A percentile compares a stretch with the other conserved stretches of the same genome.
phyloP scores from a whole-genome alignment of 2,797 vertebrate genomes.

The Limnodromus scolopaceus region DNA sequence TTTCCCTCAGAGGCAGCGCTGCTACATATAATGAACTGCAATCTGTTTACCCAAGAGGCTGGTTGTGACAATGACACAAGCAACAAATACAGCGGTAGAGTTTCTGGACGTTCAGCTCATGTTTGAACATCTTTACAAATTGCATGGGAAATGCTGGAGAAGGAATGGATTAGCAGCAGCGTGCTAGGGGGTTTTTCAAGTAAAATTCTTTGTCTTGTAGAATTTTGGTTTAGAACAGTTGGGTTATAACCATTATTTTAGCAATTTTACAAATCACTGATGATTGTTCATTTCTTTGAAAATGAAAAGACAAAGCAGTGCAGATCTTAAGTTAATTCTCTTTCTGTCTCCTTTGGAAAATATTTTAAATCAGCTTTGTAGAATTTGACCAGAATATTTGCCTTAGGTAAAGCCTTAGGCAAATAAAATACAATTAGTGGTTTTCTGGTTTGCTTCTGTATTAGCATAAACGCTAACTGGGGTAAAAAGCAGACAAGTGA shows the following conservation, averaged over 20 bases:
- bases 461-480: neutral
- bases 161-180: neutral
- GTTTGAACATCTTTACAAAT: neutral
- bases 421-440: neutral
- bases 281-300: neutral
- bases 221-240: neutral
- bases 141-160: neutral
- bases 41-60: conserved; percentile 37
- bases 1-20: conserved; percentile 19
- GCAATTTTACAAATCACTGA: neutral
- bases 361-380: neutral
- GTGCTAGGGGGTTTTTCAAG: neutral
- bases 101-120: neutral
- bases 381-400: conserved; percentile 1
- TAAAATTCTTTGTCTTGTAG: neutral
- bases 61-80: neutral
- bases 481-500: neutral
- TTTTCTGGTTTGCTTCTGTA: conserved; percentile 3
- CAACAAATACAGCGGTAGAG: neutral
- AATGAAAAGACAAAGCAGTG: neutral
- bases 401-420: neutral
- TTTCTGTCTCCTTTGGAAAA: neutral
- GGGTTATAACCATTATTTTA: neutral
- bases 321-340: neutral
- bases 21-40: conserved; percentile 22